Evolutionary conservation across 2,888 invertebrate genomes (phyloP), one percentile per base, ranked within the genome.

Genomic region (Macrophya annulata): DNA sequence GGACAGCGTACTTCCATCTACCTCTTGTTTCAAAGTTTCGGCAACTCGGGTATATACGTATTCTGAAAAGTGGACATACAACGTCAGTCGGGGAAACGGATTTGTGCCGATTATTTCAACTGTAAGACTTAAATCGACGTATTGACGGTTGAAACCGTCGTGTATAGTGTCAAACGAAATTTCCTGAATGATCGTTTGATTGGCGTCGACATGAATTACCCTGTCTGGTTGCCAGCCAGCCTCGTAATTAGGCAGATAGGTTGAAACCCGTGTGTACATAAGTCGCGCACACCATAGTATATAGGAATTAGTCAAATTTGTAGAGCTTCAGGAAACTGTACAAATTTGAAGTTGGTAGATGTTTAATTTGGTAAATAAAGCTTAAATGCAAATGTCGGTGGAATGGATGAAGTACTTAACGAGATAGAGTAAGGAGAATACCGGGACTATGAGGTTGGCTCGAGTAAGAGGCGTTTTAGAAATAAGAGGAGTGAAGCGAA

Each of bases 351-450:
- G 51, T 79, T 62, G 68, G 77, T 48, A 68, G 71, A 51, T 77
- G 68, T 79, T 85, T 79, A 85, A 68, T 85, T 85, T 85, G 48
- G 85, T 65, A 85, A 85, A 85, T 68, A 85, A 62, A 76, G 85
- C 85, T 68, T 76, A 79, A 85, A 85, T 85, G 85, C 45, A 85
- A 85, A 85, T 85, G 68, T n/a, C 62, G 84, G 43, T 43, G 45
- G 40, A 77, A 79, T 51, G 77, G 85, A 85, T 62, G 77, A 40
- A 81, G 81, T 81, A 81, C 81, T 81, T 81, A 81, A 81, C 81
- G 62, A 81, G 81, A 81, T 81, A 62, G 81, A 81, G 62, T 62
- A 25, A 21, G 79, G 55, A 79, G 55, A 79, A 37, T 79, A 79
- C 81, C 62, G 3, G 9, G 81, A 59, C 21, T 45, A 55, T 8